Conservation (phyloP, 2,888 invertebrate species). For the Morinoia aosen region DNA sequence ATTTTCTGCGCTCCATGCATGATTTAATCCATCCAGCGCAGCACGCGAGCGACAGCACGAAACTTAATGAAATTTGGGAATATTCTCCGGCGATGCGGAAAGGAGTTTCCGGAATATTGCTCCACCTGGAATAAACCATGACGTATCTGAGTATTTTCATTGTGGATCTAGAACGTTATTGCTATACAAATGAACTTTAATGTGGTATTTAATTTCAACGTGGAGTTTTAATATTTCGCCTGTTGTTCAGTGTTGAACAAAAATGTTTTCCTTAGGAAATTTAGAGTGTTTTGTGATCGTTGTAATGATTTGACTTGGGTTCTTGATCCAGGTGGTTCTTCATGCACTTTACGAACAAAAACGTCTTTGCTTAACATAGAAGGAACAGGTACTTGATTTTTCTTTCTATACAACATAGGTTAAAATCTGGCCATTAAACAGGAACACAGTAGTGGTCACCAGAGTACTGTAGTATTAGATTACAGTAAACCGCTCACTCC, state of each 20-base stretch:
- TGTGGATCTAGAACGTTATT: neutral
- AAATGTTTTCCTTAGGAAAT: neutral
- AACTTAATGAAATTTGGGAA: neutral
- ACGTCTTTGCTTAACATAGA: too few species aligned
- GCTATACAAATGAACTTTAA: neutral
- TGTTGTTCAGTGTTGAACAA: neutral
- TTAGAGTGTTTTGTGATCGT: neutral
- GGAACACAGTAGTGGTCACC: too few species aligned
- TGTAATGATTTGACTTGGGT: too few species aligned
- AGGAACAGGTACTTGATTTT: too few species aligned
- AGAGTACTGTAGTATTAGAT: too few species aligned
- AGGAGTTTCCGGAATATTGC: neutral
- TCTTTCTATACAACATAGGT: too few species aligned
- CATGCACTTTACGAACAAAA: too few species aligned
- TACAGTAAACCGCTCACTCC: too few species aligned
- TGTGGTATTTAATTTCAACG: neutral
- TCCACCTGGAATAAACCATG: neutral
- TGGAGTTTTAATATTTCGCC: neutral
- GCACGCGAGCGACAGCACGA: neutral
- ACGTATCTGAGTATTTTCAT: neutral
- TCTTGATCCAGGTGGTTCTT: too few species aligned
- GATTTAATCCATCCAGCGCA: neutral
- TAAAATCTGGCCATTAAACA: too few species aligned
- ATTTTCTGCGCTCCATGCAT: constrained; percentile 10
- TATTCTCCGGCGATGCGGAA: neutral